phyloP scores from a whole-genome alignment of 2,797 vertebrate genomes.

The Sebastes glaucus region DNA sequence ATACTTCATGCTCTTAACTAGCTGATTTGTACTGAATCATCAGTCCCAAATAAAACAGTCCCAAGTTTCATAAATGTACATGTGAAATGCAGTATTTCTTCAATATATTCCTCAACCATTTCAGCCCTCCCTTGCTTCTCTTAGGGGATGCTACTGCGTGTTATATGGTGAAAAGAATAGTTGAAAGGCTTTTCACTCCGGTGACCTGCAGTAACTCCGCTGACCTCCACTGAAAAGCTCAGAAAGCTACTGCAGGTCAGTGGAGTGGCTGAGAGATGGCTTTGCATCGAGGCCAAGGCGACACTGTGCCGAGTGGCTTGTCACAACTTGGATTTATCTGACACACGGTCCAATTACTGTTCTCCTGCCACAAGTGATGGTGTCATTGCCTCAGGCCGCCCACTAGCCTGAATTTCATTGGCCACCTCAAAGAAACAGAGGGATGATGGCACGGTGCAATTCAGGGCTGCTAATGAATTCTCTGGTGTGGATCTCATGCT shows the following conservation, averaged over 20 bases:
- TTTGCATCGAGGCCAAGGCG: constrained; percentile 16
- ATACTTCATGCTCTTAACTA: not conserved
- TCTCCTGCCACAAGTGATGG: constrained; percentile 29
- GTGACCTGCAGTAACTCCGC: constrained; percentile 2
- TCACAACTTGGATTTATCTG: constrained; percentile 57
- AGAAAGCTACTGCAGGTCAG: constrained; percentile 11
- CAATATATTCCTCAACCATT: not conserved
- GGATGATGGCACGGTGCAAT: constrained; percentile 78
- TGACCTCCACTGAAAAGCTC: constrained; percentile 16
- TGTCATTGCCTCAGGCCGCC: constrained; percentile 52
- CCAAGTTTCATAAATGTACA: constrained; percentile 21
- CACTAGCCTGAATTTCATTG: constrained; percentile 45
- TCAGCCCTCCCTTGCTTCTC: not conserved
- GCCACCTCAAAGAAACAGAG: constrained; percentile 77
- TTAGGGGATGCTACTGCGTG: not conserved
- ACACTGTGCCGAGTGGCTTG: constrained; percentile 26
- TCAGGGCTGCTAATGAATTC: constrained; percentile 86
- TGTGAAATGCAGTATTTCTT: constrained; percentile 1
- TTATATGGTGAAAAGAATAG: constrained; percentile 1
- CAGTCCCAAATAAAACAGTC: constrained; percentile 35
- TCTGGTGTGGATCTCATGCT: constrained; percentile 82
- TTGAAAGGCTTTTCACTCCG: constrained; percentile 4
- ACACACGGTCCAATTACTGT: constrained; percentile 61
- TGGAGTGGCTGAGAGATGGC: constrained; percentile 1
- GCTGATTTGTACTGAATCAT: constrained; percentile 15